These are phyloP conservation scores for Metalampra italica DNA, from an alignment of 2,888 invertebrate species.

Conservation along the genomic window DNA sequence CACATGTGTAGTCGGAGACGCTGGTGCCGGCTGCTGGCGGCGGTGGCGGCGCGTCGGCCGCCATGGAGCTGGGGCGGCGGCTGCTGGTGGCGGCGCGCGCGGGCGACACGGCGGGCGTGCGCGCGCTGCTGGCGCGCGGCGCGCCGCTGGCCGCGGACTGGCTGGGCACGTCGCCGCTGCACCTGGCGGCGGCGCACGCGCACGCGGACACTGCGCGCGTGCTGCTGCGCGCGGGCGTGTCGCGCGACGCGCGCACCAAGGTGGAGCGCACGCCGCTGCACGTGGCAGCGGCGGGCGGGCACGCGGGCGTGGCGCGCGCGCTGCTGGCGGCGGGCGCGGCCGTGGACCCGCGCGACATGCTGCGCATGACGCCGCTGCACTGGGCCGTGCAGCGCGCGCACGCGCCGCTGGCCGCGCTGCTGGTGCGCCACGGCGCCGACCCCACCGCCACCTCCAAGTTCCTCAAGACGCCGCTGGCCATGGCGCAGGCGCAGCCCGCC, in stretches of 20 bases:
- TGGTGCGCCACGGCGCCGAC: slow-evolving; percentile 87
- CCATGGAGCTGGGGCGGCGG: slow-evolving; percentile 80
- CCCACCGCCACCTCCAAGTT: slow-evolving; percentile 68
- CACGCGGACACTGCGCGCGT: slow-evolving; percentile 89
- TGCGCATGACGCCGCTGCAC: slow-evolving; percentile 90
- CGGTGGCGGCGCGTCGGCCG: not conserved
- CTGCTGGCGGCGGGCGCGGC: slow-evolving; percentile 74
- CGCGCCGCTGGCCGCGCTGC: slow-evolving; percentile 74
- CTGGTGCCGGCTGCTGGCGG: not conserved
- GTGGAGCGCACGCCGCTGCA: slow-evolving; percentile 94
- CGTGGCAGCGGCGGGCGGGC: slow-evolving; percentile 91
- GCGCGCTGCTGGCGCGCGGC: slow-evolving; percentile 88
- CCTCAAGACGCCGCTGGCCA: slow-evolving; percentile 40
- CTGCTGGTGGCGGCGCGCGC: slow-evolving; percentile 88
- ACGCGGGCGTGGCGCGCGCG: slow-evolving; percentile 84
- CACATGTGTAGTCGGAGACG: no score
- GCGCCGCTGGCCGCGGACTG: slow-evolving; percentile 96
- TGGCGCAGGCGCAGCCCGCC: slow-evolving; percentile 14
- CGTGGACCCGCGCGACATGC: slow-evolving; percentile 54
- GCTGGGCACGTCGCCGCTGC: slow-evolving; percentile 94
- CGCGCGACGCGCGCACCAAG: slow-evolving; percentile 93
- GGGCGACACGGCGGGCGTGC: slow-evolving; percentile 87
- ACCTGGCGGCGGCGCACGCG: slow-evolving; percentile 88
- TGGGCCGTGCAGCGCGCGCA: slow-evolving; percentile 95
- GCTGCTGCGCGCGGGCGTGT: slow-evolving; percentile 90